These are phyloP conservation scores for Eubasilissa regina DNA, from an alignment of 1,140 invertebrate species.

Conservation along the genomic window DNA sequence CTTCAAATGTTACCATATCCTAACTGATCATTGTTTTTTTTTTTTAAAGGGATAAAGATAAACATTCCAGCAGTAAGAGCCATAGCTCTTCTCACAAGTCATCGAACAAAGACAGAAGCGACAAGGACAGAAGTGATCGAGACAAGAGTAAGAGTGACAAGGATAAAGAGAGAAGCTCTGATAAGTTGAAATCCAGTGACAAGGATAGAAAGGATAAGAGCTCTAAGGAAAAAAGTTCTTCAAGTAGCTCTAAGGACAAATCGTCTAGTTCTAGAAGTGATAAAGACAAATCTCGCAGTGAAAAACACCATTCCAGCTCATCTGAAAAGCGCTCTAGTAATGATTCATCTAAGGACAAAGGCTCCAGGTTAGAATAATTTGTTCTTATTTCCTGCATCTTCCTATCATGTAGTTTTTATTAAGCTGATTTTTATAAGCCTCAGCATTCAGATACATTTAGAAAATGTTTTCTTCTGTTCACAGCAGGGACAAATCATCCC, in stretches of 20 bases:
- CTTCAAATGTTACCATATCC: too few relatives aligned
- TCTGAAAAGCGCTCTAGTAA: constrained; percentile 50
- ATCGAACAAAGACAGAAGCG: constrained; percentile 73
- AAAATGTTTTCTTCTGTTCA: constrained; percentile 26
- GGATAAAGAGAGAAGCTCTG: constrained; percentile 69
- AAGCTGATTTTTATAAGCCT: not conserved
- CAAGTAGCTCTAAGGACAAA: constrained; percentile 64
- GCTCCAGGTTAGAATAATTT: constrained; percentile 17
- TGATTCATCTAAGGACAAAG: constrained; percentile 17
- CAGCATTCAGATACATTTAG: not conserved
- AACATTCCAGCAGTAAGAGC: constrained; percentile 72
- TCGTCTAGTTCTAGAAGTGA: constrained; percentile 66
- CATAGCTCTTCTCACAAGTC: constrained; percentile 77
- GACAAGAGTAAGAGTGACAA: constrained; percentile 72
- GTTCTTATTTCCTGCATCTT: not conserved
- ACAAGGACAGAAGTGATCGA: constrained; percentile 72
- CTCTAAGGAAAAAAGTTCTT: constrained; percentile 47
- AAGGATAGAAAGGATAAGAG: constrained; percentile 70
- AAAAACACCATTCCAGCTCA: constrained; percentile 65
- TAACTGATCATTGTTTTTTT: not conserved
- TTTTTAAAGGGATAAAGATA: constrained; percentile 70
- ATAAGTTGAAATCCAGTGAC: constrained; percentile 64
- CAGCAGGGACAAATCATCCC: constrained; percentile 56
- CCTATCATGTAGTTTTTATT: not conserved
- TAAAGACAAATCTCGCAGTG: constrained; percentile 67